phyloP scores from a whole-genome alignment of 1,140 invertebrate genomes.

The Leptinotarsa texana region DNA sequence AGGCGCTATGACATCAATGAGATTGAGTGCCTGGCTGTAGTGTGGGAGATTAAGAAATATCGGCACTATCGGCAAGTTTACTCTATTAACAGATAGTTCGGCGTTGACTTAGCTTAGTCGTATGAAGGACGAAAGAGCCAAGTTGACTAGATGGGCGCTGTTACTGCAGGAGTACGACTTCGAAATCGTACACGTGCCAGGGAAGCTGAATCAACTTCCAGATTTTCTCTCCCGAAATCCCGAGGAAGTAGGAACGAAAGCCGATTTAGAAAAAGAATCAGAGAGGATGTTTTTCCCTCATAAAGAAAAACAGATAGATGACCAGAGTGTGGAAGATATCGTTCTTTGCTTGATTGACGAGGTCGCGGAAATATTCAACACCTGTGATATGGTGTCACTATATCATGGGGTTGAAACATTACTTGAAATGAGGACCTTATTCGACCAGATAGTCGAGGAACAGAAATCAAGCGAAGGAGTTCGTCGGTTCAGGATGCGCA shows the following conservation, averaged over 20 bases:
- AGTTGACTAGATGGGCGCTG: slow-evolving; percentile 44
- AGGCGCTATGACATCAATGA: too few relatives aligned
- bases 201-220: slow-evolving; percentile 42
- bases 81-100: slow-evolving; percentile 41
- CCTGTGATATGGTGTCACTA: background rate
- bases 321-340: too few relatives aligned
- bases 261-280: background rate
- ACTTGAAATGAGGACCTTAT: background rate
- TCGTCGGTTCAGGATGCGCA: background rate
- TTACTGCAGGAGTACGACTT: slow-evolving; percentile 20
- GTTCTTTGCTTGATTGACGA: background rate
- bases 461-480: background rate
- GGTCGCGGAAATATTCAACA: background rate
- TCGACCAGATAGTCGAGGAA: background rate
- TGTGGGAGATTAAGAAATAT: slow-evolving; percentile 22
- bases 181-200: slow-evolving; percentile 40
- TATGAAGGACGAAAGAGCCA: slow-evolving; percentile 36
- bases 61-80: slow-evolving; percentile 42
- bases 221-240: slow-evolving; percentile 23
- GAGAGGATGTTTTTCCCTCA: background rate
- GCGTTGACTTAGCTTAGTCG: slow-evolving; percentile 40
- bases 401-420: background rate
- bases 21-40: too few relatives aligned
- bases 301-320: too few relatives aligned
- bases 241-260: background rate